Evolutionary conservation across 2,797 vertebrate genomes (phyloP).

Genomic region (Tinamus major): DNA sequence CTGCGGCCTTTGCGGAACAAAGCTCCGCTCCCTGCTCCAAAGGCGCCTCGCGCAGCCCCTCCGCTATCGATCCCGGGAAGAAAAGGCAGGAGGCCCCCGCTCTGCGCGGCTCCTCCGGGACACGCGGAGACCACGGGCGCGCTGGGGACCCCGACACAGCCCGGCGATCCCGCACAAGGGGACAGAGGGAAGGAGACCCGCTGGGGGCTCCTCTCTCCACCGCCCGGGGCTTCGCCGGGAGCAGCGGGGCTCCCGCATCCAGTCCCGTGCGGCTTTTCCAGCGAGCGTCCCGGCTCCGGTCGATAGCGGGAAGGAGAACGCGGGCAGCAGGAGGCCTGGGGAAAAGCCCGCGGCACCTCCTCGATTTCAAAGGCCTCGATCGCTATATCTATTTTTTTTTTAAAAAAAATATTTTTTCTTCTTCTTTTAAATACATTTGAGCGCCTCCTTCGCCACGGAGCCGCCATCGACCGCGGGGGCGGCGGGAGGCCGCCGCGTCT

Average conservation of each 20-base stretch:
- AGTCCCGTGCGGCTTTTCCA: no score
- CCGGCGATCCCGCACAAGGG: no score
- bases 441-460: background rate
- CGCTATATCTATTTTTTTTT: constrained; percentile 11
- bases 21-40: constrained; percentile 37
- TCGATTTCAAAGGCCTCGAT: constrained; percentile 54
- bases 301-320: constrained; percentile 27
- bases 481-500: background rate
- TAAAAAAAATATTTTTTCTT: no score
- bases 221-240: no score
- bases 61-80: constrained; percentile 2
- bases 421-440: background rate
- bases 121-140: no score
- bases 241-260: accelerated
- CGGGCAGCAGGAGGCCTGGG: background rate
- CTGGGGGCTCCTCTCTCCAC: no score
- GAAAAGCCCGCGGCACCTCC: background rate
- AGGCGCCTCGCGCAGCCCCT: background rate
- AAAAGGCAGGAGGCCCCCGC: background rate
- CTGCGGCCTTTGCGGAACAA: constrained; percentile 32
- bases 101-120: background rate
- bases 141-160: no score
- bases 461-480: background rate
- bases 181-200: no score
- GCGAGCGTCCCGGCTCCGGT: background rate